Evolutionary conservation across 2,113 vertebrate genomes (phyloP).

Genomic region (Cyrtonyx montezumae): DNA sequence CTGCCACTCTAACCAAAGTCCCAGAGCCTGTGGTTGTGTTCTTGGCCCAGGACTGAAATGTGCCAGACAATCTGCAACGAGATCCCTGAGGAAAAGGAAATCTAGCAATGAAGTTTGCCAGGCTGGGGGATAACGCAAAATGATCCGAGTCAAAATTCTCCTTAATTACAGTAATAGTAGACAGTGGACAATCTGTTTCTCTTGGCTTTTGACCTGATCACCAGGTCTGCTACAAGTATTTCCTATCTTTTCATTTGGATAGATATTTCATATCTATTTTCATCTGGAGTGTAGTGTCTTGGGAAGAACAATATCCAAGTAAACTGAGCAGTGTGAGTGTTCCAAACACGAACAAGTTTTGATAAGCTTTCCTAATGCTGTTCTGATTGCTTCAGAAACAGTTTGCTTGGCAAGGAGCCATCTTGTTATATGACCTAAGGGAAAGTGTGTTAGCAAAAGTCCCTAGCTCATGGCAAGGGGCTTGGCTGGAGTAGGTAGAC

Average conservation of each 20-base stretch:
- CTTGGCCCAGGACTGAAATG: background rate
- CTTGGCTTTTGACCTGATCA: background rate
- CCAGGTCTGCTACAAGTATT: background rate
- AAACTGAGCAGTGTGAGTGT: background rate
- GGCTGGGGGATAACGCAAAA: background rate
- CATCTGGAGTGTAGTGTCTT: background rate
- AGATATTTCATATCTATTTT: too few relatives aligned
- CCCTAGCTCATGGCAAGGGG: background rate
- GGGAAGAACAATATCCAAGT: background rate
- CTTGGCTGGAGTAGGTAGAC: background rate
- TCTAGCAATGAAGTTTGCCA: background rate
- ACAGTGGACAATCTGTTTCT: conserved; percentile 9
- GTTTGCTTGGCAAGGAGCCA: background rate
- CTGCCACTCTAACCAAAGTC: background rate
- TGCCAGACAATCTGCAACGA: background rate
- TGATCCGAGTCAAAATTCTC: background rate
- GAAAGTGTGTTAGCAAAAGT: background rate
- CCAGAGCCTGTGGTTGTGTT: background rate
- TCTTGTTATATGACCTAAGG: background rate
- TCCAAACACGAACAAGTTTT: background rate
- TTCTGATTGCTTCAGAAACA: background rate
- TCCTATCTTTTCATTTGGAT: background rate
- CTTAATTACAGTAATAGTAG: background rate
- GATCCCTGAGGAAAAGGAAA: background rate
- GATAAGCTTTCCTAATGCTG: background rate